Percentiles rank a stretch among this genome's conserved stretches.
Evolutionary conservation across 2,888 invertebrate genomes (phyloP).

Genomic region (Microplitis deprimator): DNA sequence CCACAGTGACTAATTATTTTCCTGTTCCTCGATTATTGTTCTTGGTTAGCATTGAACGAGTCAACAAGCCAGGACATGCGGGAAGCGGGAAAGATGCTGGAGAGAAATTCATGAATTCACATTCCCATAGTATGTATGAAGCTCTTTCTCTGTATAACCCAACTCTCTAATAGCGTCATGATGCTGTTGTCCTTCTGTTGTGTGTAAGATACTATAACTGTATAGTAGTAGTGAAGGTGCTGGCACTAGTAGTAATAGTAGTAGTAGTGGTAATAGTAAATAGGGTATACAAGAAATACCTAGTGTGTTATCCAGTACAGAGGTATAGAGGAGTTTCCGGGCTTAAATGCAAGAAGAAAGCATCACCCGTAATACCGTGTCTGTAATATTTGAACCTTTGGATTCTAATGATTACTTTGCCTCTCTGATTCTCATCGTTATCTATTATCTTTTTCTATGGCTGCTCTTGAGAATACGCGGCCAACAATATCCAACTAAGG

Average conservation of each 20-base stretch:
- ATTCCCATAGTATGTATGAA: not conserved
- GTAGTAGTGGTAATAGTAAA: not conserved
- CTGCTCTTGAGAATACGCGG: constrained; percentile 51
- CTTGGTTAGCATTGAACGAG: constrained; percentile 41
- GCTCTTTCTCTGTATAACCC: constrained; percentile 21
- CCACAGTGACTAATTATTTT: constrained; percentile 45
- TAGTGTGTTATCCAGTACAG: constrained; percentile 23
- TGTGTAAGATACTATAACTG: not conserved
- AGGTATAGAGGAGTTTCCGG: constrained; percentile 36
- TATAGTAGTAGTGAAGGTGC: too few relatives aligned
- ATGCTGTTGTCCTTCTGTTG: constrained; percentile 4
- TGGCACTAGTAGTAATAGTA: too few relatives aligned
- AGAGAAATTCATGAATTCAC: constrained; percentile 13
- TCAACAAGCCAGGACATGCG: not conserved
- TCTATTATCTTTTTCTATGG: constrained; percentile 8
- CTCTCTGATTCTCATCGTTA: constrained; percentile 21
- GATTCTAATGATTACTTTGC: constrained; percentile 38
- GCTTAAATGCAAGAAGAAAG: constrained; percentile 45
- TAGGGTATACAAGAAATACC: constrained; percentile 18
- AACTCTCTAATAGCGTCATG: not conserved
- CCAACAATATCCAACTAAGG: constrained; percentile 46
- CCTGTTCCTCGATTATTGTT: constrained; percentile 46
- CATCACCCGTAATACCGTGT: constrained; percentile 47
- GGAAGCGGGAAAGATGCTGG: not conserved
- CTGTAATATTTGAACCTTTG: constrained; percentile 57